Percentiles rank a stretch among this genome's conserved stretches.
Conservation (phyloP, 2,797 vertebrate species). For the Streptopelia turtur region DNA sequence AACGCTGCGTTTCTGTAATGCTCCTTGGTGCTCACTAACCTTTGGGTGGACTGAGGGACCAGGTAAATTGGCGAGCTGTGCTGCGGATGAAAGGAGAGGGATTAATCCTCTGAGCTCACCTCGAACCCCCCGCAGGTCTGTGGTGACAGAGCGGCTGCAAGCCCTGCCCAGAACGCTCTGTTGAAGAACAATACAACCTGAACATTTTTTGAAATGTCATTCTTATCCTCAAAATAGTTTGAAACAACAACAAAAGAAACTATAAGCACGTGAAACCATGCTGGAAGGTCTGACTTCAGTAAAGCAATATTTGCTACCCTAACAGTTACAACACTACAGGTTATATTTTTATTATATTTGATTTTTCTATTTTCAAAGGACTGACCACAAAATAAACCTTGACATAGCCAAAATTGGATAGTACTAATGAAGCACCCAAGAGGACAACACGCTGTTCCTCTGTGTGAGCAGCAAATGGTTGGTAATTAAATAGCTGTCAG, state of each 20-base stretch:
- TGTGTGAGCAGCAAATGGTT: not conserved
- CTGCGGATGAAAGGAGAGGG: not conserved
- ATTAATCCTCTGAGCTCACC: not conserved
- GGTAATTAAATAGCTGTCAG: constrained; percentile 41
- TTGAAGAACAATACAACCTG: not conserved
- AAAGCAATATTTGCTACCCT: not conserved
- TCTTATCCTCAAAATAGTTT: not conserved
- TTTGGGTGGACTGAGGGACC: not conserved
- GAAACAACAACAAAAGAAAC: not conserved
- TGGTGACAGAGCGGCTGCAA: not conserved
- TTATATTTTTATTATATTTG: constrained; percentile 8
- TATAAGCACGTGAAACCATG: not conserved
- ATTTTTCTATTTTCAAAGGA: constrained; percentile 22
- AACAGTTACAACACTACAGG: not conserved
- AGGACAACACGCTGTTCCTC: not conserved
- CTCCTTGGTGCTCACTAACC: not conserved
- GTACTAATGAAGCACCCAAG: constrained; percentile 22
- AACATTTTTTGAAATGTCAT: not conserved
- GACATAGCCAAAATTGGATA: not conserved
- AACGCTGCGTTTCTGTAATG: not conserved
- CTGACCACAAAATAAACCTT: constrained; percentile 42
- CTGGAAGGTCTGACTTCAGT: not conserved
- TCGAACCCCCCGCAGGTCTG: not conserved
- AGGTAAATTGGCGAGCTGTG: not conserved
- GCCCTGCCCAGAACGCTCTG: not conserved